Evolutionary conservation across 2,113 vertebrate species (phyloP).

Genomic region (Microcebus lehilahytsara): DNA sequence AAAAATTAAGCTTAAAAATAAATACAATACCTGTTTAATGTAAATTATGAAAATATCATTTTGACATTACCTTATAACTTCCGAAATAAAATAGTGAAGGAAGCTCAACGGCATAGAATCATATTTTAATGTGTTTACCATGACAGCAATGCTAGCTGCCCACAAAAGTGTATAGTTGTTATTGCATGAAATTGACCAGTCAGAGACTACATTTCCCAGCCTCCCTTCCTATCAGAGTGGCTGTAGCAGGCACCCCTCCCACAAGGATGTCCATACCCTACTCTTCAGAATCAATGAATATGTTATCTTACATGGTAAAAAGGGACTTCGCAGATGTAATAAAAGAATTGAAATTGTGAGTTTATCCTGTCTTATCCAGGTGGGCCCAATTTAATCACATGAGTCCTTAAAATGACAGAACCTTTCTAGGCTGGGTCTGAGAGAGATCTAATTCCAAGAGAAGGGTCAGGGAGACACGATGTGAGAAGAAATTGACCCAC

Average conservation of each 20-base stretch:
- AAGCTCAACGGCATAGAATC: background rate
- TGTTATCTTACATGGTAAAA: too few species aligned
- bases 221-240: background rate
- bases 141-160: background rate
- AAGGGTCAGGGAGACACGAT: background rate
- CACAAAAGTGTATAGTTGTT: background rate
- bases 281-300: background rate
- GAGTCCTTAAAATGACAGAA: background rate
- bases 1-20: background rate
- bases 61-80: background rate
- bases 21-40: background rate
- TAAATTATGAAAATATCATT: background rate
- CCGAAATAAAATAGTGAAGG: background rate
- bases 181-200: background rate
- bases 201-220: background rate
- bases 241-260: too few species aligned
- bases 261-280: too few species aligned
- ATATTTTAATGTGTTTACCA: too few species aligned
- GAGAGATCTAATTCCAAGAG: background rate
- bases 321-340: background rate
- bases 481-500: background rate
- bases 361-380: background rate
- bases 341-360: background rate
- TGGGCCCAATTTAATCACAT: background rate
- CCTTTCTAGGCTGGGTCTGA: background rate